Evolutionary conservation across 2,888 invertebrate species (phyloP).

Genomic region (Chironomus riparius): DNA sequence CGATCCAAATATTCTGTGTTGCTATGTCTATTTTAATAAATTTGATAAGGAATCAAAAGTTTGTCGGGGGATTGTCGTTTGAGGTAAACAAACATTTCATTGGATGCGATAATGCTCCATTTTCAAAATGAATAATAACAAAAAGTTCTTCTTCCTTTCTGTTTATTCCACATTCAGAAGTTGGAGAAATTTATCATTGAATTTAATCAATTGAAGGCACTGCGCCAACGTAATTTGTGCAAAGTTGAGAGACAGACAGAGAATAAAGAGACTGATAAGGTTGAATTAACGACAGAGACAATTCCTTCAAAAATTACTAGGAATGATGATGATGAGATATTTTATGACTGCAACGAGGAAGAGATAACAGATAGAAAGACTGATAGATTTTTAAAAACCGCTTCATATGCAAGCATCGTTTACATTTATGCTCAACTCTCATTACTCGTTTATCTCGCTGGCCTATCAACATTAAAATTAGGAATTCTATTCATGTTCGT

Average conservation of each 20-base stretch:
- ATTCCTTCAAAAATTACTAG: no score
- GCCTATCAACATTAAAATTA: not conserved
- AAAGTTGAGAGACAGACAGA: not conserved
- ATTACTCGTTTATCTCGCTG: not conserved
- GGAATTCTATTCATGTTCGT: conserved; percentile 6
- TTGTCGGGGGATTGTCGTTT: conserved; percentile 4
- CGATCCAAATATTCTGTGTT: conserved; percentile 5
- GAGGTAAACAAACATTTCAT: conserved; percentile 7
- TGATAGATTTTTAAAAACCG: not conserved
- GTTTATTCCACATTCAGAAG: not conserved
- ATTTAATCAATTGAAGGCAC: conserved; percentile 5
- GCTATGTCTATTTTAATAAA: not conserved
- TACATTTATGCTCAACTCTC: not conserved
- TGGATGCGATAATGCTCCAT: not conserved
- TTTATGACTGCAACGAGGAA: not conserved
- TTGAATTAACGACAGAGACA: not conserved
- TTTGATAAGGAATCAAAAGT: conserved; percentile 4
- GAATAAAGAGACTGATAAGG: not conserved
- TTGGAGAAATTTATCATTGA: conserved; percentile 6
- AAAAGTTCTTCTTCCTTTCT: not conserved
- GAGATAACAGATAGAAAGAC: not conserved
- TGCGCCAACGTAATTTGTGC: not conserved
- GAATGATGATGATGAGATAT: not conserved
- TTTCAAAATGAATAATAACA: not conserved
- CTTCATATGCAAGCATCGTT: not conserved